These are phyloP conservation scores for Salvelinus alpinus DNA, from an alignment of 2,113 vertebrate species.

Conservation along the genomic window DNA sequence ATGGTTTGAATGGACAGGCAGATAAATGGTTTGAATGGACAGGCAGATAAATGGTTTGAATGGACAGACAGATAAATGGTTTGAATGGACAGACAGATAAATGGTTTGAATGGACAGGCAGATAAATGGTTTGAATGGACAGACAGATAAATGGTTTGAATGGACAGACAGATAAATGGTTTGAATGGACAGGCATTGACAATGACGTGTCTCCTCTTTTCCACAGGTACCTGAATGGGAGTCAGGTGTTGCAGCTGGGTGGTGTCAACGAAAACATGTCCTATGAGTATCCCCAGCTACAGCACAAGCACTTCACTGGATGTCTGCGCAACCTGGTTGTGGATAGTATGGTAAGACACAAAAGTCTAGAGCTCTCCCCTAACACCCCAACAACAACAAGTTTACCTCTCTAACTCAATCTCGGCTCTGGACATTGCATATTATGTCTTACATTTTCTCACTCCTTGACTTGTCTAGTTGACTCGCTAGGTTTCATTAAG, in stretches of 20 bases:
- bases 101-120: too few relatives aligned
- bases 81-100: too few relatives aligned
- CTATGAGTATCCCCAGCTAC: slow-evolving; percentile 81
- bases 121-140: too few relatives aligned
- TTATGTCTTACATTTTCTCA: not conserved
- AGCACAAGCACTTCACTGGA: slow-evolving; percentile 82
- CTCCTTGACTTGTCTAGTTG: slow-evolving; percentile 21
- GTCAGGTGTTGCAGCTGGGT: slow-evolving; percentile 83
- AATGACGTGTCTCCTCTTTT: slow-evolving; percentile 19
- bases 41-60: not conserved
- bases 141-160: too few relatives aligned
- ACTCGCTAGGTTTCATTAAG: slow-evolving; percentile 9
- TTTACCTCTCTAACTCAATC: not conserved
- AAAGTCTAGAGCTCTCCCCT: not conserved
- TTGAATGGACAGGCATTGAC: not conserved
- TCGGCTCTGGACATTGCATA: not conserved
- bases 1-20: too few relatives aligned
- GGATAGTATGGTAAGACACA: slow-evolving; percentile 81
- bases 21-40: not conserved
- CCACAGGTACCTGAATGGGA: slow-evolving; percentile 79
- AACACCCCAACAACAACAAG: not conserved
- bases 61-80: too few relatives aligned
- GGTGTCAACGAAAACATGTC: slow-evolving; percentile 82
- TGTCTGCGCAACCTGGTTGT: slow-evolving; percentile 82
- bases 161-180: not conserved